These are phyloP conservation scores for Drosophila neotestacea DNA, from an alignment of 2,888 invertebrate genomes.

Conservation along the genomic window DNA sequence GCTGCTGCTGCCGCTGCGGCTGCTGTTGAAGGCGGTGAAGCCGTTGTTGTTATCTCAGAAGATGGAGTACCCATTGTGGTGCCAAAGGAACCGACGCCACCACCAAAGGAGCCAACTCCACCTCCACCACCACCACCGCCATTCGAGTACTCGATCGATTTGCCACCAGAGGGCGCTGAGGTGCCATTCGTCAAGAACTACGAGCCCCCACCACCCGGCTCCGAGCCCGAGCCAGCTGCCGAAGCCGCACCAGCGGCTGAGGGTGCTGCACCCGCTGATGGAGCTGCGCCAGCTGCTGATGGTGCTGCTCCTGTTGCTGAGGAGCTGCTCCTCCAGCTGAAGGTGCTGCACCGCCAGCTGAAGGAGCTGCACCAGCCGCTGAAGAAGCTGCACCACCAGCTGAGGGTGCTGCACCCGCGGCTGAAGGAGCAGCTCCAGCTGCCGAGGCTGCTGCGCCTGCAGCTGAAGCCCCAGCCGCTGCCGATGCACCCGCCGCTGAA, in stretches of 20 bases:
- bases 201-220: constrained; percentile 84
- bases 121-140: constrained; percentile 85
- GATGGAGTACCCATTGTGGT: constrained; percentile 56
- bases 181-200: constrained; percentile 85
- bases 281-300: constrained; percentile 60
- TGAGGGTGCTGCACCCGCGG: constrained; percentile 64
- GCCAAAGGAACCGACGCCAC: constrained; percentile 75
- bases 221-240: constrained; percentile 81
- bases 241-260: constrained; percentile 80
- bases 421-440: constrained; percentile 55
- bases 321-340: constrained; percentile 63
- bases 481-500: constrained; percentile 76
- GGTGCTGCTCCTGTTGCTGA: constrained; percentile 67
- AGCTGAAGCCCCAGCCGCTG: constrained; percentile 77
- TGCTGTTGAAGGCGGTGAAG: constrained; percentile 65
- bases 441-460: constrained; percentile 80
- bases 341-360: constrained; percentile 80
- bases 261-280: constrained; percentile 65
- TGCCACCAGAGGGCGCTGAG: constrained; percentile 86
- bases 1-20: constrained; percentile 75
- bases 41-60: constrained; percentile 43
- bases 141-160: constrained; percentile 85
- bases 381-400: constrained; percentile 80
- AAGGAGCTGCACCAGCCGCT: constrained; percentile 78
- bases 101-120: constrained; percentile 84